Conservation (phyloP, 2,888 invertebrate species). For the Cataglyphis albicans region DNA sequence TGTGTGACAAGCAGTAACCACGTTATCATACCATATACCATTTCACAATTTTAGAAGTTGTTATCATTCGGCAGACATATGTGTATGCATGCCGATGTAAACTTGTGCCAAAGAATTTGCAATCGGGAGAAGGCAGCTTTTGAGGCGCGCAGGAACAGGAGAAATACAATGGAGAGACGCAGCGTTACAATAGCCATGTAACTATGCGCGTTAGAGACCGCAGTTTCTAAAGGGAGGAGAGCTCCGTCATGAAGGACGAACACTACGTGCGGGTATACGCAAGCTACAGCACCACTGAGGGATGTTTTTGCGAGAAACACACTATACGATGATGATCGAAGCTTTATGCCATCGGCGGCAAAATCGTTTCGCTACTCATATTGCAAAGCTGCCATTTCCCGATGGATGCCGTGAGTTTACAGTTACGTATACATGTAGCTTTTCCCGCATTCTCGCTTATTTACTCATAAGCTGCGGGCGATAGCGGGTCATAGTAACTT, state of each 20-base stretch:
- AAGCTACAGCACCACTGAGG: neutral
- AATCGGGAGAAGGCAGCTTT: neutral
- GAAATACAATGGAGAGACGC: constrained; percentile 10
- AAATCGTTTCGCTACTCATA: constrained; percentile 5
- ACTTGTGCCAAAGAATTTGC: constrained; percentile 22
- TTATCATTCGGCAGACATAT: neutral
- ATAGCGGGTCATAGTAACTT: constrained; percentile 12
- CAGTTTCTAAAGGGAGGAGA: neutral
- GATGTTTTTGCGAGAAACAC: constrained; percentile 3
- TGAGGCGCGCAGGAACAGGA: neutral
- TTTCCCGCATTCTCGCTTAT: constrained; percentile 21
- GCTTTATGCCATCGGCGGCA: constrained; percentile 3
- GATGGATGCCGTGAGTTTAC: constrained; percentile 15
- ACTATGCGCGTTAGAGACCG: constrained; percentile 17
- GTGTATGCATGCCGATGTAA: neutral
- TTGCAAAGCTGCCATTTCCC: constrained; percentile 3
- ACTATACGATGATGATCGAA: neutral
- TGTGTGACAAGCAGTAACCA: neutral
- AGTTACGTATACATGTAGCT: constrained; percentile 1
- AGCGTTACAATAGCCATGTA: constrained; percentile 21
- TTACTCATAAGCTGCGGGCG: constrained; percentile 37
- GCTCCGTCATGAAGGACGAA: neutral
- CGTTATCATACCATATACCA: neutral
- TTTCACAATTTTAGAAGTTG: neutral
- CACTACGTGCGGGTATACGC: neutral